Conservation (phyloP, 1,140 invertebrate genomes). For the Druon quercuslanigerum region DNA sequence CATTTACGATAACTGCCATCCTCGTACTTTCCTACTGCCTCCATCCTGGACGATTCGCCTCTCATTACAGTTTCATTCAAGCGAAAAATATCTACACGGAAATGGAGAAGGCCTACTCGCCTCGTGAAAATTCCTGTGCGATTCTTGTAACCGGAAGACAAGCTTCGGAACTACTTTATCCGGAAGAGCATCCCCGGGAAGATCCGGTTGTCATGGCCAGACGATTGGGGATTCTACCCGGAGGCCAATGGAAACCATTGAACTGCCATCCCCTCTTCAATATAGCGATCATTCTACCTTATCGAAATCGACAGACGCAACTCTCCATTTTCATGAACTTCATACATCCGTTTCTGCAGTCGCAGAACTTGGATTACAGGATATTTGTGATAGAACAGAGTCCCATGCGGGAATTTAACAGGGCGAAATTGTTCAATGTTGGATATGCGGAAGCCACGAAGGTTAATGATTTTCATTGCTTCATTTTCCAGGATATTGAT, state of each 20-base stretch:
- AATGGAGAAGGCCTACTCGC: constrained; percentile 67
- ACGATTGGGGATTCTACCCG: constrained; percentile 70
- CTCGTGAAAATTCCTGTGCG: constrained; percentile 65
- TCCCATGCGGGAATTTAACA: constrained; percentile 88
- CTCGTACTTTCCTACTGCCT: constrained; percentile 66
- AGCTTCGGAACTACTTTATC: constrained; percentile 63
- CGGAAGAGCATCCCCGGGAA: constrained; percentile 63
- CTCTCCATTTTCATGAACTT: constrained; percentile 88
- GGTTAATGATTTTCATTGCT: constrained; percentile 87
- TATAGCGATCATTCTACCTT: constrained; percentile 92
- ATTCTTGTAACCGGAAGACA: constrained; percentile 49
- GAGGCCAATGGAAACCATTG: constrained; percentile 84
- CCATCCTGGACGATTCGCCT: constrained; percentile 70
- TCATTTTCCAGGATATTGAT: constrained; percentile 97
- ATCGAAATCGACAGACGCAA: constrained; percentile 88
- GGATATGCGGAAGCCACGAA: constrained; percentile 87
- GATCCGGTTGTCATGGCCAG: constrained; percentile 61
- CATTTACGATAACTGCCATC: constrained; percentile 54
- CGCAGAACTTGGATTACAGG: constrained; percentile 89
- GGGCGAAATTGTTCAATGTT: constrained; percentile 95
- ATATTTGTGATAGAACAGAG: constrained; percentile 95
- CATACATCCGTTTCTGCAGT: constrained; percentile 92
- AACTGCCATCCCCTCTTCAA: constrained; percentile 85
- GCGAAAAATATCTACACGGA: constrained; percentile 67
- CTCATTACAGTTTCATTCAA: constrained; percentile 69